Evolutionary conservation across 2,888 invertebrate species (phyloP).

Genomic region (Synergus itoensis): DNA sequence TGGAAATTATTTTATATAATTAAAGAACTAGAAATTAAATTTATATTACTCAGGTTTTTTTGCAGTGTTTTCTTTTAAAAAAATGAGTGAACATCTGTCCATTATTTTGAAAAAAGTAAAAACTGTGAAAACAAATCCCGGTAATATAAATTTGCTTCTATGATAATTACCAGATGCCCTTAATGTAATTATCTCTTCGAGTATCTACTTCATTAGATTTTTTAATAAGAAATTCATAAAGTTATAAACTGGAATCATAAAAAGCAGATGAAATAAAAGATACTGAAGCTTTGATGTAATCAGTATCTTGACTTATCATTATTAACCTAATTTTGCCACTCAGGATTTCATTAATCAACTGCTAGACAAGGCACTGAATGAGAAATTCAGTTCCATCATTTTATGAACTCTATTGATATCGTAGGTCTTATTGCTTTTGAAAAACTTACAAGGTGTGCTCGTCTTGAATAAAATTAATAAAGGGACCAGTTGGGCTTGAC

Average conservation of each 20-base stretch:
- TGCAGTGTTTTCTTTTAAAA: background rate
- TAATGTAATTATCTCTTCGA: too few species aligned
- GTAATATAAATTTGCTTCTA: too few species aligned
- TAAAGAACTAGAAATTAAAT: background rate
- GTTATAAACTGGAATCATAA: too few species aligned
- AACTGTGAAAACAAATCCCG: background rate
- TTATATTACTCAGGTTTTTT: too few species aligned
- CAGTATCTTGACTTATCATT: background rate
- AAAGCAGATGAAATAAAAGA: too few species aligned
- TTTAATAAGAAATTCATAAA: too few species aligned
- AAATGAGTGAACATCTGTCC: background rate
- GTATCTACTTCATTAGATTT: too few species aligned
- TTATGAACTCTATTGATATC: background rate
- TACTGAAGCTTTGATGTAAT: too few species aligned
- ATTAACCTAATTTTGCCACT: background rate
- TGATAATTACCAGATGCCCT: too few species aligned
- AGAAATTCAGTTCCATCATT: too few species aligned
- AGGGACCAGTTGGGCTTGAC: conserved; percentile 10
- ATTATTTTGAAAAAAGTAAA: background rate
- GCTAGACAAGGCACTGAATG: too few species aligned
- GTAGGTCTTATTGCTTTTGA: background rate
- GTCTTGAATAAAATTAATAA: conserved; percentile 39
- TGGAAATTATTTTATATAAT: background rate
- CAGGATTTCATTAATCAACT: background rate
- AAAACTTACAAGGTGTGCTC: background rate